Percentiles rank a stretch among this genome's conserved stretches.
Conservation (phyloP, 1,140 invertebrate genomes). For the Sycophaga agraensis region DNA sequence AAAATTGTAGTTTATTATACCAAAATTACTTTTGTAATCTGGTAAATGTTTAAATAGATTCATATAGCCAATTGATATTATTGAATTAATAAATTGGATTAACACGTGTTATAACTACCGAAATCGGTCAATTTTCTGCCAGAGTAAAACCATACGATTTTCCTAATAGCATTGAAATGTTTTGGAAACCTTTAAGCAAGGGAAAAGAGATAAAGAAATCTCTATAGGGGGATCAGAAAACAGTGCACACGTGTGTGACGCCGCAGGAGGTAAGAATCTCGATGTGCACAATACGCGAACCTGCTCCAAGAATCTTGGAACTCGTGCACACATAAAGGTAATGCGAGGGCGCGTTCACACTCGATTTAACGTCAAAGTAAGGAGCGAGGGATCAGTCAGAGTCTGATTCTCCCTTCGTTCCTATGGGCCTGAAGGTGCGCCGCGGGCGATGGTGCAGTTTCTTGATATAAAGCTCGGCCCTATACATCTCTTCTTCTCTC, state of each 20-base stretch:
- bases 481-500: neutral
- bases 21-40: too few species aligned
- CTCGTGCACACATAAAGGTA: neutral
- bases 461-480: neutral
- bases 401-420: neutral
- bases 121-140: too few species aligned
- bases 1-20: too few species aligned
- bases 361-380: slow-evolving; percentile 44
- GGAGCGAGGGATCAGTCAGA: slow-evolving; percentile 26
- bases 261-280: slow-evolving; percentile 33
- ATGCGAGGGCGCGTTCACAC: slow-evolving; percentile 33
- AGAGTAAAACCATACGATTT: too few species aligned
- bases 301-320: slow-evolving; percentile 29
- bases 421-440: too few species aligned
- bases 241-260: slow-evolving; percentile 32
- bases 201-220: too few species aligned
- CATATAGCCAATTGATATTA: too few species aligned
- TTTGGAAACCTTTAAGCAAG: too few species aligned
- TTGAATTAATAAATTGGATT: too few species aligned
- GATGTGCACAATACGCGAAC: slow-evolving; percentile 34
- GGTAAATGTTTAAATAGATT: too few species aligned
- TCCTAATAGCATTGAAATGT: too few species aligned
- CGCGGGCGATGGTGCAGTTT: neutral
- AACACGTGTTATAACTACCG: too few species aligned
- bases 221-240: neutral